Evolutionary conservation across 2,113 vertebrate genomes (phyloP), one percentile per base, ranked within the genome.

Genomic region (Redunca redunca): DNA sequence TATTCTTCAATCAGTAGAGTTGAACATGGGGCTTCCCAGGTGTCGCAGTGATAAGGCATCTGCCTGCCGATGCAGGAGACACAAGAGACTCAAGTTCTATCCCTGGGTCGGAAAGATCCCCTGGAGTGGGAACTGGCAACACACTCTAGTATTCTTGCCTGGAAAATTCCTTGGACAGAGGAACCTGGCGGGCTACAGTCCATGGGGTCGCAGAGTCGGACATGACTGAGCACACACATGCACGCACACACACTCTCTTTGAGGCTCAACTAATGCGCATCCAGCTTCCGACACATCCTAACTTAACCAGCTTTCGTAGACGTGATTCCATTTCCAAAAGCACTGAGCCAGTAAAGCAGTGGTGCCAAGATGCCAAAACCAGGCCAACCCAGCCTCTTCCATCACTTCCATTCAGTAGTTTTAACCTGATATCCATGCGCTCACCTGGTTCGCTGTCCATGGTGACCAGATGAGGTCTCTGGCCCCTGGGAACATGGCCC

Each of bases 251-350:
- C 71, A 43, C 12, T 50, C 64, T 58, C 78, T 90, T 17, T 25
- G 88, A 74, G 83, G 60, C 40, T 81, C 74, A 85, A 46, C 86
- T 81, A 28, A 67, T 6, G 43, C 2, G 26, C 14, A 36, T 50
- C 83, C 60, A 82, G 53, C 55, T 92, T 64, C 84, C 46, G 21
- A 53, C 23, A 48, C 94, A 64, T 43, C 48, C 52, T 82, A 55
- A 94, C 74, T 95, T 50, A 55, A 81, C 3, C 53, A 26, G 90
- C n/a, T 94, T 95, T 90, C 88, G 40, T 30, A 91, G 96, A 95
- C 28, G 33, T 82, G 88, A 87, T 71, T 55, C 81, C 52, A 50
- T 95, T 90, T 96, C 91, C 94, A 80, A 96, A 96, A 80, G 23
- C 92, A 30, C 43, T 4, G 43, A 46, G 89, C 57, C 94, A 95